These are phyloP conservation scores for Halcyon malimbica DNA, from an alignment of 2,113 vertebrate species.

Conservation along the genomic window DNA sequence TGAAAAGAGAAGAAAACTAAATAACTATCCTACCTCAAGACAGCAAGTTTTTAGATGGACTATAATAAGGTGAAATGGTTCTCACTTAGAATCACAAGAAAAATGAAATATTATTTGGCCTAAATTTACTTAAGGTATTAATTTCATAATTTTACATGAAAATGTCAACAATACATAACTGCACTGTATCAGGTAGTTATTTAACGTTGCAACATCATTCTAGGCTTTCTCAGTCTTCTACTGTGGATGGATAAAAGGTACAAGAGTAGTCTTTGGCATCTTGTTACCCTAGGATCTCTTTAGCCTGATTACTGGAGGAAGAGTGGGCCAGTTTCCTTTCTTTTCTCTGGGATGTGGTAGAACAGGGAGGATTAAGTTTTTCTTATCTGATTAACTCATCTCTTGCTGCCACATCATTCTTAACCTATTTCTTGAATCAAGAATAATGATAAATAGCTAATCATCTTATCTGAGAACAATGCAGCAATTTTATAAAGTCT, in stretches of 20 bases:
- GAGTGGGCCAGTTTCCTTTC: not conserved
- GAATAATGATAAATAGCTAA: not conserved
- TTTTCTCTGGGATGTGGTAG: not conserved
- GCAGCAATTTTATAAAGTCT: not conserved
- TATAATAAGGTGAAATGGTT: not conserved
- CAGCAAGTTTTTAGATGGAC: not conserved
- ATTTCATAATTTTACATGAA: not conserved
- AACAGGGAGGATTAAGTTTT: not conserved
- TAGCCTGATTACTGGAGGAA: not conserved
- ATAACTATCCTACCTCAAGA: not conserved
- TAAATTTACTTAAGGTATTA: not conserved
- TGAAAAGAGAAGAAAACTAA: not conserved
- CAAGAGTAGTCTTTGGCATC: not conserved
- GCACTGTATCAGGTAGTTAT: not conserved
- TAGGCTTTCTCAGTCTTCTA: not conserved
- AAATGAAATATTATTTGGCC: fast-evolving
- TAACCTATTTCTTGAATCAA: not conserved
- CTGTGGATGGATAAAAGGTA: not conserved
- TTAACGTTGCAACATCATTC: not conserved
- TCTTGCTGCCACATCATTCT: not conserved
- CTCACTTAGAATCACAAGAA: not conserved
- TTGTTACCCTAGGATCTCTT: not conserved
- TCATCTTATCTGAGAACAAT: not conserved
- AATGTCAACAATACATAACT: not conserved
- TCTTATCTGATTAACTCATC: not conserved